These are phyloP conservation scores for Oenanthe oenanthe DNA, from an alignment of 2,113 vertebrate genomes.

Conservation along the genomic window DNA sequence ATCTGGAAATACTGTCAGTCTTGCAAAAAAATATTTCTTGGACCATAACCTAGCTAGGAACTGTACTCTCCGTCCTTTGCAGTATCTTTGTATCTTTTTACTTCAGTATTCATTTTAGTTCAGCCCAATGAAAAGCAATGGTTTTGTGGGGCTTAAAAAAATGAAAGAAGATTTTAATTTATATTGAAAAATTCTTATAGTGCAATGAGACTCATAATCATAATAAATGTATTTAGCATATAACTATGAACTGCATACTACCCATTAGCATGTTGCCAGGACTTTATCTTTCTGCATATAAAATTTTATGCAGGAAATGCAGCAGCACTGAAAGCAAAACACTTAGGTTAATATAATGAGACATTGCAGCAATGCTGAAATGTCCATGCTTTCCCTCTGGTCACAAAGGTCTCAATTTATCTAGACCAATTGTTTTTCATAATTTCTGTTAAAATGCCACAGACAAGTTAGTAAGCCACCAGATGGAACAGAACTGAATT, in stretches of 20 bases:
- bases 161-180: neutral
- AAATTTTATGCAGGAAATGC: constrained; percentile 18
- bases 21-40: neutral
- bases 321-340: constrained; percentile 40
- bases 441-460: constrained; percentile 63
- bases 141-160: neutral
- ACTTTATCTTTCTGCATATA: constrained; percentile 31
- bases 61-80: neutral
- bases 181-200: constrained; percentile 30
- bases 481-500: neutral
- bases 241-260: constrained; percentile 30
- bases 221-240: constrained; percentile 37
- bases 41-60: neutral
- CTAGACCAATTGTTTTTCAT: constrained; percentile 33
- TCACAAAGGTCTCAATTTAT: constrained; percentile 45
- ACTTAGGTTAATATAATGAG: constrained; percentile 28
- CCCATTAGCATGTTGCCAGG: constrained; percentile 36
- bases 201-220: constrained; percentile 41
- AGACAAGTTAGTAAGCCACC: constrained; percentile 21
- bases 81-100: neutral
- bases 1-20: neutral
- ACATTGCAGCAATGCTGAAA: constrained; percentile 42
- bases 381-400: constrained; percentile 32
- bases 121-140: neutral
- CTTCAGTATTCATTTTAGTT: neutral